A percentile compares a stretch with the other conserved stretches of the same genome.
Evolutionary conservation across 2,113 vertebrate species (phyloP).

Genomic region (Pygoscelis adeliae): DNA sequence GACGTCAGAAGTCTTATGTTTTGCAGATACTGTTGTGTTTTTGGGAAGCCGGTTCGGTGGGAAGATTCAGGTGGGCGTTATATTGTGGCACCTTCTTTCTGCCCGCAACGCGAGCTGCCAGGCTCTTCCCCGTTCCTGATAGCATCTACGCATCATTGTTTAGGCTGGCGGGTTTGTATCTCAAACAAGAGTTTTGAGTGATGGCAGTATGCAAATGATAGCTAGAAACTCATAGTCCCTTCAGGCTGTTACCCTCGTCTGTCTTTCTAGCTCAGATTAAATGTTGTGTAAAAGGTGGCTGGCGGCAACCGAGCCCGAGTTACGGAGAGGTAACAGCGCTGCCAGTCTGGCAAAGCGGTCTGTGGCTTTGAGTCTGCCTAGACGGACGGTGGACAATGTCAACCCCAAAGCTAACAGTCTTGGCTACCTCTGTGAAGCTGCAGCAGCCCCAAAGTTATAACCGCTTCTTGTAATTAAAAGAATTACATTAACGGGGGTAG

Average conservation of each 20-base stretch:
- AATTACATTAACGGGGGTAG: rapidly evolving
- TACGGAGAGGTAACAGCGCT: not conserved
- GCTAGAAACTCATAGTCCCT: not conserved
- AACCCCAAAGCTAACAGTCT: not conserved
- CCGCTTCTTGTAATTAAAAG: not conserved
- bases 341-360: not conserved
- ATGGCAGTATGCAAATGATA: not conserved
- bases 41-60: rapidly evolving
- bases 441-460: not conserved
- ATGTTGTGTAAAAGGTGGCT: not conserved
- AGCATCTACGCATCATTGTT: rapidly evolving
- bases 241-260: not conserved
- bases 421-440: not conserved
- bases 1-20: not conserved
- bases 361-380: not conserved
- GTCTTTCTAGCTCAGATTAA: not conserved
- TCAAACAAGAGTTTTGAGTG: not conserved
- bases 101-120: rapidly evolving
- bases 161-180: not conserved
- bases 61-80: rapidly evolving
- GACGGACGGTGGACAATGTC: rapidly evolving
- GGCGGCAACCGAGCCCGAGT: rapidly evolving
- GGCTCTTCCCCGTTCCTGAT: not conserved
- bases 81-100: not conserved
- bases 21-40: not conserved